phyloP scores from a whole-genome alignment of 1,140 invertebrate species.

The Drosophila saltans region DNA sequence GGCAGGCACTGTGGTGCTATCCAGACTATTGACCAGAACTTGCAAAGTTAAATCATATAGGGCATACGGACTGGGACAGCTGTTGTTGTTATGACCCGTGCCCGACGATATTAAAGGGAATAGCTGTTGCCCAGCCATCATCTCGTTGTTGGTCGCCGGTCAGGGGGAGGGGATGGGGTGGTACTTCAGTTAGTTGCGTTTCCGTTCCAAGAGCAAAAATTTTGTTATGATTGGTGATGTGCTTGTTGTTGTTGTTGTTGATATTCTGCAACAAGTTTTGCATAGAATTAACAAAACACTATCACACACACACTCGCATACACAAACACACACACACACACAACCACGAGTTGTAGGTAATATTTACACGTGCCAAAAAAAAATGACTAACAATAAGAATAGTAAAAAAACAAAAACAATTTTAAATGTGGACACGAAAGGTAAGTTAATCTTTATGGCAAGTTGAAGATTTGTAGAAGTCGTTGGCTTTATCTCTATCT shows the following conservation, averaged over 20 bases:
- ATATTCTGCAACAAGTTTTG: constrained; percentile 58
- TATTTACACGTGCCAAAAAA: constrained; percentile 41
- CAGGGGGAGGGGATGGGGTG: neutral
- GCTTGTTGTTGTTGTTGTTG: constrained; percentile 10
- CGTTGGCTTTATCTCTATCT: constrained; percentile 19
- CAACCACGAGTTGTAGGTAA: neutral
- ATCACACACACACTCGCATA: neutral
- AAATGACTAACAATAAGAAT: neutral
- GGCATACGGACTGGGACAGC: constrained; percentile 33
- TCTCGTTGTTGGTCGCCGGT: constrained; percentile 33
- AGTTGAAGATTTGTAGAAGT: constrained; percentile 13
- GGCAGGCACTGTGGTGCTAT: constrained; percentile 59
- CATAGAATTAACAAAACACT: constrained; percentile 7
- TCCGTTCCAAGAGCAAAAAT: neutral
- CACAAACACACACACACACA: constrained; percentile 12
- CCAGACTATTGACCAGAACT: constrained; percentile 59
- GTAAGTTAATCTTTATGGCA: neutral
- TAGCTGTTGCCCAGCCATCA: constrained; percentile 64
- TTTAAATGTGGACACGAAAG: neutral
- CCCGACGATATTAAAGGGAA: constrained; percentile 38
- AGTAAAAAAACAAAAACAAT: constrained; percentile 6
- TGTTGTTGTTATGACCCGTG: constrained; percentile 20
- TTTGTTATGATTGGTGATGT: neutral
- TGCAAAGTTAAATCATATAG: constrained; percentile 64
- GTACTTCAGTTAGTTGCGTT: neutral